A percentile compares a stretch with the other conserved stretches of the same genome.
These are phyloP conservation scores for Gavia stellata DNA, from an alignment of 2,113 vertebrate species.

Conservation along the genomic window DNA sequence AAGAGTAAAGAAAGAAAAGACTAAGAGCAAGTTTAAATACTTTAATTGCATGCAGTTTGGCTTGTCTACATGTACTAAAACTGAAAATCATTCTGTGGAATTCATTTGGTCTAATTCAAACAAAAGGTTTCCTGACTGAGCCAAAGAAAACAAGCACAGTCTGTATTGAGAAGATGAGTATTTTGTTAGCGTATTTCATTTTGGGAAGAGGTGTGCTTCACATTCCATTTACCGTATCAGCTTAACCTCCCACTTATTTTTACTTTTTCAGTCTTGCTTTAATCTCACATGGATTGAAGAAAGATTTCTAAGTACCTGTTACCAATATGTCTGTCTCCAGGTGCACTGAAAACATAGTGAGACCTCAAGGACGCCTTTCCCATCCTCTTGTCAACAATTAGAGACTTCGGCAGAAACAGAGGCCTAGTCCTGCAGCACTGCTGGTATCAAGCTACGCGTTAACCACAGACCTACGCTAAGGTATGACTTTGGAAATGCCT, in stretches of 20 bases:
- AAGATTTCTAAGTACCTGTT: not conserved
- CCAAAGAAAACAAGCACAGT: constrained; percentile 14
- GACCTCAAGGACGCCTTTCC: not conserved
- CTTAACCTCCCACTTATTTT: not conserved
- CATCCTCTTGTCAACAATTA: not conserved
- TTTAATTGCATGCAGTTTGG: not conserved
- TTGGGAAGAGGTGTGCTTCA: not conserved
- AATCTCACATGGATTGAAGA: not conserved
- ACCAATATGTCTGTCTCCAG: not conserved
- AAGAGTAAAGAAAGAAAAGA: not conserved
- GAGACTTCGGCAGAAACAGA: not conserved
- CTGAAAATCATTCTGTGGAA: not conserved
- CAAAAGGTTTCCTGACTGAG: not conserved
- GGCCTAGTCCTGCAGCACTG: not conserved
- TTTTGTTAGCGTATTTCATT: not conserved
- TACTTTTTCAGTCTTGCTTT: not conserved
- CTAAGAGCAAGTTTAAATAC: not conserved
- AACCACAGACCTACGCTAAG: not conserved
- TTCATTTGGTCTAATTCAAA: not conserved
- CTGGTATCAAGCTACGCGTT: not conserved
- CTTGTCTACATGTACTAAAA: not conserved
- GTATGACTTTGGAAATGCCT: not conserved
- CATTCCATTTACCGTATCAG: not conserved
- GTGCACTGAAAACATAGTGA: not conserved
- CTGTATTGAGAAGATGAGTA: not conserved